Percentiles rank a stretch among this genome's conserved stretches.
Conservation (phyloP, 2,888 invertebrate species). For the Platypus cylindrus region DNA sequence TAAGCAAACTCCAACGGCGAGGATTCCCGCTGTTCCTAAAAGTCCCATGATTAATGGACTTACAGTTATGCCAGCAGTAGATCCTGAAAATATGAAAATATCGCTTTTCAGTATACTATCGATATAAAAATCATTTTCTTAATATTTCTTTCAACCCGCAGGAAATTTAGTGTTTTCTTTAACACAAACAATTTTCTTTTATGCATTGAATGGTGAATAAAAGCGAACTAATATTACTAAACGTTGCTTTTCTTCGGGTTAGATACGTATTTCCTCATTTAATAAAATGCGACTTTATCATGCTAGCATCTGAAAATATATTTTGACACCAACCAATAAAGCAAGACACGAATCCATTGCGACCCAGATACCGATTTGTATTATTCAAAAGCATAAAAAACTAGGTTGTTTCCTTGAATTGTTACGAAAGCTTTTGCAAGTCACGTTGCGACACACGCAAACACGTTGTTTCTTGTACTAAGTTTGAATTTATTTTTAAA, state of each 20-base stretch:
- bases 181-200: too few relatives aligned
- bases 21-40: constrained; percentile 60
- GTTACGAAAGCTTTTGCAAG: constrained; percentile 11
- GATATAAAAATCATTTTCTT: too few relatives aligned
- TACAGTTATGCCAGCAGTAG: constrained; percentile 48
- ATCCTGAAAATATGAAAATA: too few relatives aligned
- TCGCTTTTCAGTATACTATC: too few relatives aligned
- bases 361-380: constrained; percentile 9
- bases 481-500: constrained; percentile 10
- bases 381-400: constrained; percentile 12
- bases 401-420: constrained; percentile 10
- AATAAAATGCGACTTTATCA: too few relatives aligned
- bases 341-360: constrained; percentile 4
- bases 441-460: constrained; percentile 14
- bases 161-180: too few relatives aligned
- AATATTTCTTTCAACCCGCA: too few relatives aligned
- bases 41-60: constrained; percentile 67
- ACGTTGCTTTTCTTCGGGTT: too few relatives aligned
- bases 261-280: too few relatives aligned
- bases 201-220: too few relatives aligned
- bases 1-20: constrained; percentile 65
- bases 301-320: too few relatives aligned
- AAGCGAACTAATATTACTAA: too few relatives aligned
- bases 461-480: constrained; percentile 11
- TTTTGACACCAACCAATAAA: constrained; percentile 9